phyloP scores from a whole-genome alignment of 1,140 invertebrate genomes.

The Heliconius congener region DNA sequence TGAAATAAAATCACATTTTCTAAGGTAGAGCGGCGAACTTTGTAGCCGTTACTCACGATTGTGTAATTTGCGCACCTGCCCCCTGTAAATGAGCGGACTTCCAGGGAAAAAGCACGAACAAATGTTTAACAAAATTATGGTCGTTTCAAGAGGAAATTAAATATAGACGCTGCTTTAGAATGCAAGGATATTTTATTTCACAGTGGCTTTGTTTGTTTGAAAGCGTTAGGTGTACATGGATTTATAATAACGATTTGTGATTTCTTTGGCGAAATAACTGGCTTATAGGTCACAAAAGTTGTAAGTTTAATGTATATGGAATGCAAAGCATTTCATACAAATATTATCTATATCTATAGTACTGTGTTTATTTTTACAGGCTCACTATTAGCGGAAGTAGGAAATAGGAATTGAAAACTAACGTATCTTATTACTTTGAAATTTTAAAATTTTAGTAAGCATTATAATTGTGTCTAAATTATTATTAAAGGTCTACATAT shows the following conservation, averaged over 20 bases:
- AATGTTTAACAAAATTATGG: constrained; percentile 2
- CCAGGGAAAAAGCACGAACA: background rate
- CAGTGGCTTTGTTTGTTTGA: background rate
- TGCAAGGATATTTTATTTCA: background rate
- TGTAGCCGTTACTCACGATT: constrained; percentile 7
- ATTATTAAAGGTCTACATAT: background rate
- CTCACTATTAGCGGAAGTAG: no score
- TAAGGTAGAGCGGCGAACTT: background rate
- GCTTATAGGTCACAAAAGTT: no score
- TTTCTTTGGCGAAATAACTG: background rate
- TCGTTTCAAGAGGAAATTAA: background rate
- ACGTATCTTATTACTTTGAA: no score
- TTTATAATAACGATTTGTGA: background rate
- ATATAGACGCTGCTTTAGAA: background rate
- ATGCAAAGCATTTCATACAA: background rate
- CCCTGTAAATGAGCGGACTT: background rate
- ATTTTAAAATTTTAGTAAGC: no score
- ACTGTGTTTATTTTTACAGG: no score
- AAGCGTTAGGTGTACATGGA: background rate
- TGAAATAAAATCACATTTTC: background rate
- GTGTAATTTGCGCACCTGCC: constrained; percentile 15
- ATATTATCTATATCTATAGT: background rate
- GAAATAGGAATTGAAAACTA: no score
- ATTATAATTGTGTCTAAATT: no score
- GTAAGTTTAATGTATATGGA: background rate